Percentiles rank a stretch among this genome's conserved stretches.
phyloP scores from a whole-genome alignment of 1,140 invertebrate species.

The Drosophila murphyi region DNA sequence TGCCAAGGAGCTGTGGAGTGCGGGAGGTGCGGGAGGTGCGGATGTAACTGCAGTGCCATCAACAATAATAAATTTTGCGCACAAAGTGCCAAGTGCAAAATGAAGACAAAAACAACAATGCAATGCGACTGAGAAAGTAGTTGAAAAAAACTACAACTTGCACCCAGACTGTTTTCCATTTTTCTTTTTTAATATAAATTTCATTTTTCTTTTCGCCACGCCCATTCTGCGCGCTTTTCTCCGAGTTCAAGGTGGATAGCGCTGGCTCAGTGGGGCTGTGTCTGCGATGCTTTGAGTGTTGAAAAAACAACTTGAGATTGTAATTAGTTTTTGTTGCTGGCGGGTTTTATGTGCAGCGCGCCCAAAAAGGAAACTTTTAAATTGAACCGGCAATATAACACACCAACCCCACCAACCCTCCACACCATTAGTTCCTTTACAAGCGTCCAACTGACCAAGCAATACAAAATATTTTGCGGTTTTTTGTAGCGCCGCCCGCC shows the following conservation, averaged over 20 bases:
- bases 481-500: conserved; percentile 57
- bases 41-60: conserved; percentile 46
- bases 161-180: conserved; percentile 35
- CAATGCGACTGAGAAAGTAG: conserved; percentile 52
- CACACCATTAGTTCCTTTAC: no score
- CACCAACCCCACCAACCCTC: neutral
- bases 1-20: neutral
- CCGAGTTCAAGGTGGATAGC: conserved; percentile 46
- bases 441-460: neutral
- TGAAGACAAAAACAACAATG: conserved; percentile 59
- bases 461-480: conserved; percentile 68
- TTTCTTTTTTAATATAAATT: conserved; percentile 69
- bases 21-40: neutral
- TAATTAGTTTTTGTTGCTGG: conserved; percentile 81
- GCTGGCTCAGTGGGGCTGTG: conserved; percentile 13
- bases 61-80: conserved; percentile 70
- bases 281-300: conserved; percentile 62
- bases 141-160: conserved; percentile 76
- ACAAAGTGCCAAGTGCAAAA: conserved; percentile 70
- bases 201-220: conserved; percentile 14
- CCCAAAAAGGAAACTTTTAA: conserved; percentile 68
- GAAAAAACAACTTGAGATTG: conserved; percentile 82
- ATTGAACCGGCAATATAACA: conserved; percentile 57
- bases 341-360: conserved; percentile 57
- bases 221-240: conserved; percentile 25